These are phyloP conservation scores for Mirounga angustirostris DNA, from an alignment of 2,113 vertebrate species.

Conservation along the genomic window DNA sequence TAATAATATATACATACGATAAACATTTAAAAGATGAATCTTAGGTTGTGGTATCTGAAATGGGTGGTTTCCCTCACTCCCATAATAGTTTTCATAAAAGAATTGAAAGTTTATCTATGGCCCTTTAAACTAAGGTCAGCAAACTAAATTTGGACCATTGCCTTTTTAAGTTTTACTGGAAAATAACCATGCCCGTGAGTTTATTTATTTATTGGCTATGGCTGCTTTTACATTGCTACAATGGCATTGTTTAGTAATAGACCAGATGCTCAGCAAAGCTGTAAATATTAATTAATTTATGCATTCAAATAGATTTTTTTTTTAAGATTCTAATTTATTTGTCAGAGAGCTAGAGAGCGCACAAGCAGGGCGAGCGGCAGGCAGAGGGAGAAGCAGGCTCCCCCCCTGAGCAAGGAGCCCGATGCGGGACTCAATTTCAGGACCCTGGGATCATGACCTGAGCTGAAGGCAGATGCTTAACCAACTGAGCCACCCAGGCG, in stretches of 20 bases:
- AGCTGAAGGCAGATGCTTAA: too few relatives aligned
- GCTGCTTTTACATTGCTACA: background rate
- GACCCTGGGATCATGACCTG: too few relatives aligned
- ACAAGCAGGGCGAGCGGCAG: too few relatives aligned
- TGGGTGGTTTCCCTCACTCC: background rate
- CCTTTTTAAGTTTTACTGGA: background rate
- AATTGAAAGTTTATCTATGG: background rate
- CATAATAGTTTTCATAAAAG: background rate
- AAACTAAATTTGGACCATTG: background rate
- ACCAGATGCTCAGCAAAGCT: background rate
- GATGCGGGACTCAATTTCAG: too few relatives aligned
- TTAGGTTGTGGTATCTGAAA: background rate
- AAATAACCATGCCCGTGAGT: background rate
- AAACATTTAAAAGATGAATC: background rate
- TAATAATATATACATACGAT: background rate
- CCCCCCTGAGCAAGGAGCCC: too few relatives aligned
- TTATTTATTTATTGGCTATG: background rate
- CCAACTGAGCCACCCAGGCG: too few relatives aligned
- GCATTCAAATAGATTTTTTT: background rate
- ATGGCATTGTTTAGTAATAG: too few relatives aligned
- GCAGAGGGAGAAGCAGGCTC: too few relatives aligned
- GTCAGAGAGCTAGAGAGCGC: too few relatives aligned
- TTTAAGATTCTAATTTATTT: too few relatives aligned
- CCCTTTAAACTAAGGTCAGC: background rate
- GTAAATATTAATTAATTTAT: background rate